phyloP scores from a whole-genome alignment of 2,888 invertebrate species.

The Nemapogon koenigi region DNA sequence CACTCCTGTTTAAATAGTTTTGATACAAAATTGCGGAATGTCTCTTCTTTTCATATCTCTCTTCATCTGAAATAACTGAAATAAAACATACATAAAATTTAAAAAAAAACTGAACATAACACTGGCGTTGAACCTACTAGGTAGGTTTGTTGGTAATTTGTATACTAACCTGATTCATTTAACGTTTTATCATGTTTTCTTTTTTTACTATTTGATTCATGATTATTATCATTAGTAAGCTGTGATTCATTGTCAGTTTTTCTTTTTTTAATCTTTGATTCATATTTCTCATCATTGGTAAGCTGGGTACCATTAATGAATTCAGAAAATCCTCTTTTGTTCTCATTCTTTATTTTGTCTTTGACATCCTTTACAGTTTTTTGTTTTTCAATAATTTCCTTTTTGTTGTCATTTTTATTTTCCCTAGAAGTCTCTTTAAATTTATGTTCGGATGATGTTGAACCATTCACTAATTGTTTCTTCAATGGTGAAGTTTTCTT shows the following conservation, averaged over 20 bases:
- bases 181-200: conserved; percentile 33
- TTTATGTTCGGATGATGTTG: conserved; percentile 9
- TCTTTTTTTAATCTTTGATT: conserved; percentile 15
- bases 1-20: conserved; percentile 77
- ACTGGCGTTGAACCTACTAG: too few species aligned
- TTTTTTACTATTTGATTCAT: conserved; percentile 18
- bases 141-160: too few species aligned
- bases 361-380: conserved; percentile 2
- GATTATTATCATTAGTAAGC: not conserved
- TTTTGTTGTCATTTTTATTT: conserved; percentile 16
- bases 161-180: conserved; percentile 47
- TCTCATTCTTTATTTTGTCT: conserved; percentile 15
- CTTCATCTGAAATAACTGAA: conserved; percentile 67
- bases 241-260: conserved; percentile 4
- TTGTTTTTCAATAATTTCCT: conserved; percentile 9
- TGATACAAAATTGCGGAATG: conserved; percentile 73
- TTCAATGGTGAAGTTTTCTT: too few species aligned
- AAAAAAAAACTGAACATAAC: too few species aligned
- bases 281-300: conserved; percentile 14
- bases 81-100: conserved; percentile 16
- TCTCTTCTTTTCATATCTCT: conserved; percentile 71
- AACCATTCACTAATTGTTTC: too few species aligned
- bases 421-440: conserved; percentile 2
- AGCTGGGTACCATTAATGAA: conserved; percentile 27
- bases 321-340: conserved; percentile 25